Evolutionary conservation across 2,797 vertebrate genomes (phyloP), one percentile per base, ranked within the genome.

Genomic region (Bufotes viridis): DNA sequence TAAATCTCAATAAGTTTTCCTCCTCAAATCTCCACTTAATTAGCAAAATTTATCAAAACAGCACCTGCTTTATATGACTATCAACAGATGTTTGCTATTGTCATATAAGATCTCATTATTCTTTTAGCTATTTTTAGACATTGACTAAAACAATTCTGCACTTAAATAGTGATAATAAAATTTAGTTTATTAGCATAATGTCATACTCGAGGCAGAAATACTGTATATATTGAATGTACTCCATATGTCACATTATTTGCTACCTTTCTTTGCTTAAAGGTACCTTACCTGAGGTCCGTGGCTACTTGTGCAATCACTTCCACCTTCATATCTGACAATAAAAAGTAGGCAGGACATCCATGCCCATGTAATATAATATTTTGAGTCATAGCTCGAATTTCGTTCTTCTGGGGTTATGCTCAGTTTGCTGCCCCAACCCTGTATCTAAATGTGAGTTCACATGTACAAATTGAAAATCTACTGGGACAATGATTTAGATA

Each of bases 11-110:
- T 94, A 81, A 69, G 75, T 91, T 93, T 93, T 92, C 88, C 93
- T 93, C 92, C 91, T 93, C 91, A 94, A 92, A 92, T 93, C 92
- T 93, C 92, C 90, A 88, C 91, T 93, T 95, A 95, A 95, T 95
- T 95, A 94, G 93, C 90, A 92, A 90, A 92, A 93, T 95, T 95
- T 94, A 92, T 95, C 95, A 95, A 93, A 93, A 93, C 93, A 93
- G 92, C 94, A 93, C 90, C 90, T 91, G 92, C 91, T 94, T 94
- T 91, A 92, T 92, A 93, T 67, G 53, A 51, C 58, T 29, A 75
- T 17, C 34, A 58, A 17, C 69, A 84, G 82, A 74, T 84, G 82
- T 84, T 57, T 74, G 67, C 11, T 12, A 17, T 84, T 72, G 82
- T 29, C 24, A 34, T 34, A 24, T 29, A 72, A 5, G 26, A 26